Evolutionary conservation across 2,113 vertebrate genomes (phyloP), one percentile per base, ranked within the genome.

Genomic region (Telmatochromis sp.): DNA sequence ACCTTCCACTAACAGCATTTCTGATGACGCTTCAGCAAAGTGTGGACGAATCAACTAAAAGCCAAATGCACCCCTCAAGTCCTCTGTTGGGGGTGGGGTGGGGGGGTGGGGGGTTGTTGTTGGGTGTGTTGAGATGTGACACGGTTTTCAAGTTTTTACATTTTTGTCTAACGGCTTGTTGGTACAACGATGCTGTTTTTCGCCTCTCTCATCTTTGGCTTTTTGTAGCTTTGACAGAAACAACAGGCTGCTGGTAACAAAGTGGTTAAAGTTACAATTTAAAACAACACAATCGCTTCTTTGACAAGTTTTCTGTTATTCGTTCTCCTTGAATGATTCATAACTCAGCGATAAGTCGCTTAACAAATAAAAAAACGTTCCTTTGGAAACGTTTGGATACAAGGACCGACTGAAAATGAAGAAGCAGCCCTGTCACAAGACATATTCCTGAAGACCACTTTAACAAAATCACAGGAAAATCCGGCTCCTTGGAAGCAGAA

Each of bases 131-230:
- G 53, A 13, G 53, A 7, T 55, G 53, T 55, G 49, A 51, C 9
- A 0, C 19, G 2, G 53, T 13, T 26, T 55, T 1, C 6, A 55
- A 7, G 54, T 26, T 55, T 26, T 14, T 14, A 26, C 54, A 57
- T 57, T 57, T 57, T 57, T 3, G 5, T 21, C 51, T 54, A 6
- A 21, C n/a, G 2, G 23, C 54, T 57, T 28, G 54, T 57, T 57
- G 54, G 12, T 14, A 26, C 23, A 15, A 57, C 23, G 0, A 8
- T 0, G 54, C 54, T 57, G 23, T 57, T 28, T 14, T 28, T 28
- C 3, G 4, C 54, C 53, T 13, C 26, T 28, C 55, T 58, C 55
- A 58, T 15, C 26, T 58, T 58, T 58, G 26, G 26, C 13, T 15
- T 58, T 58, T 28, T 58, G 55, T 15, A 15, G 55, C 26, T 58